Conservation (phyloP, 2,888 invertebrate genomes). For the Hololepta plana region DNA sequence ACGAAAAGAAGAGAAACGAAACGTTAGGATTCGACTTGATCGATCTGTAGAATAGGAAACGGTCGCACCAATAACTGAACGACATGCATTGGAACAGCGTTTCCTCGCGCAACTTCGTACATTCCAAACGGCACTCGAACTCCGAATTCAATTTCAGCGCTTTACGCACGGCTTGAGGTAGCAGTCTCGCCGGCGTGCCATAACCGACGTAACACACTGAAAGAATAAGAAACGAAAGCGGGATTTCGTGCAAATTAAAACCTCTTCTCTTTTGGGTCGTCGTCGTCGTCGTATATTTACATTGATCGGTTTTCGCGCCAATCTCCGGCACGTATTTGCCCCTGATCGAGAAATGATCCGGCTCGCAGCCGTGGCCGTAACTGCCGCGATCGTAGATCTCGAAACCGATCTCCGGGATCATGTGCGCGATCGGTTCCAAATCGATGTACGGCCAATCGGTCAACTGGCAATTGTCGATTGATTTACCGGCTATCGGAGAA, state of each 20-base stretch:
- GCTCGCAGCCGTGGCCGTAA: conserved; percentile 66
- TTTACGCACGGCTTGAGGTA: conserved; percentile 44
- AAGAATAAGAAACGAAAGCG: too few relatives aligned
- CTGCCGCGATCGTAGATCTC: conserved; percentile 68
- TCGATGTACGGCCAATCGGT: conserved; percentile 55
- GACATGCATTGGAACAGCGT: conserved; percentile 54
- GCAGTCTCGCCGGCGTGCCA: conserved; percentile 53
- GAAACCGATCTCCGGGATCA: conserved; percentile 42
- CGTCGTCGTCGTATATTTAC: conserved; percentile 16
- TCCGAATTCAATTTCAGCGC: conserved; percentile 45
- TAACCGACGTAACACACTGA: conserved; percentile 64
- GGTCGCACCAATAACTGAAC: conserved; percentile 46
- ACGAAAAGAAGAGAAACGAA: too few relatives aligned
- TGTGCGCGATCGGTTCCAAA: conserved; percentile 37
- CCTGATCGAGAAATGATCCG: conserved; percentile 32
- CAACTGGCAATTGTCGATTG: conserved; percentile 56
- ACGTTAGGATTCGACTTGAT: too few relatives aligned
- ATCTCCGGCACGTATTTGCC: conserved; percentile 16
- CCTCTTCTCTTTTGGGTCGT: conserved; percentile 2
- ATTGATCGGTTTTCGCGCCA: conserved; percentile 18
- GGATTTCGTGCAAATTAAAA: too few relatives aligned
- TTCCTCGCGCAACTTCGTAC: conserved; percentile 34
- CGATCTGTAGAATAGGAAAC: too few relatives aligned
- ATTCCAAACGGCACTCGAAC: conserved; percentile 50
- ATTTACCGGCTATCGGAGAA: conserved; percentile 41